phyloP scores from a whole-genome alignment of 2,113 vertebrate species.

The Rhynchopsitta pachyrhyncha region DNA sequence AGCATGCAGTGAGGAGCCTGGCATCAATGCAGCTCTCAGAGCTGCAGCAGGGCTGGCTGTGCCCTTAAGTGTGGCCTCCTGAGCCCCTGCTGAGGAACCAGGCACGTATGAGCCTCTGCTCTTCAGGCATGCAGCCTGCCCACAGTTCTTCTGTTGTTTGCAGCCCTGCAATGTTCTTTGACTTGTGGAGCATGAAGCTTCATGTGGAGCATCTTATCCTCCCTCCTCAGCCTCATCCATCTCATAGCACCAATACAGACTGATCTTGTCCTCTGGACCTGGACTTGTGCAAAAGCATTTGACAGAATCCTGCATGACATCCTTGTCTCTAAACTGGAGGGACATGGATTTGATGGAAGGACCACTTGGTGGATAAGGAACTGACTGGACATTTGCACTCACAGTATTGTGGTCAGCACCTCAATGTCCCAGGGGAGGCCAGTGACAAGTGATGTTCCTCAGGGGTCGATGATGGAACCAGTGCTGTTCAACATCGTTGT shows the following conservation, averaged over 20 bases:
- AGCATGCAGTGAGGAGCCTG: fast-evolving
- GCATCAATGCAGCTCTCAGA: neutral
- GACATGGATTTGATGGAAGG: neutral
- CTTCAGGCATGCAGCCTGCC: neutral
- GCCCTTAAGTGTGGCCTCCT: neutral
- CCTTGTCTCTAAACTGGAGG: neutral
- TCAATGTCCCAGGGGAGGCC: neutral
- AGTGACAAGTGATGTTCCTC: neutral
- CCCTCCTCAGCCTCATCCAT: neutral
- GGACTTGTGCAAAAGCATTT: neutral
- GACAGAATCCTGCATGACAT: neutral
- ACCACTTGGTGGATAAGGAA: neutral
- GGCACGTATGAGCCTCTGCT: neutral
- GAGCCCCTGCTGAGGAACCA: fast-evolving
- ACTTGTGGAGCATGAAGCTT: neutral
- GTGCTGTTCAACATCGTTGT: neutral
- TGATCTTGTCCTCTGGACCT: neutral
- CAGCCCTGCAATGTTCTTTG: neutral
- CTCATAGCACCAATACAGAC: neutral
- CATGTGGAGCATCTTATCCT: neutral
- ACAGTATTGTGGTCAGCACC: neutral
- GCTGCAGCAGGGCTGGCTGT: fast-evolving
- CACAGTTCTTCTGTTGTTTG: neutral
- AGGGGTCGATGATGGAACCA: neutral
- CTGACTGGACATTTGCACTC: neutral